Percentiles rank a stretch among this genome's conserved stretches.
Evolutionary conservation across 1,140 invertebrate species (phyloP).

Genomic region (Drosophila grimshawi): DNA sequence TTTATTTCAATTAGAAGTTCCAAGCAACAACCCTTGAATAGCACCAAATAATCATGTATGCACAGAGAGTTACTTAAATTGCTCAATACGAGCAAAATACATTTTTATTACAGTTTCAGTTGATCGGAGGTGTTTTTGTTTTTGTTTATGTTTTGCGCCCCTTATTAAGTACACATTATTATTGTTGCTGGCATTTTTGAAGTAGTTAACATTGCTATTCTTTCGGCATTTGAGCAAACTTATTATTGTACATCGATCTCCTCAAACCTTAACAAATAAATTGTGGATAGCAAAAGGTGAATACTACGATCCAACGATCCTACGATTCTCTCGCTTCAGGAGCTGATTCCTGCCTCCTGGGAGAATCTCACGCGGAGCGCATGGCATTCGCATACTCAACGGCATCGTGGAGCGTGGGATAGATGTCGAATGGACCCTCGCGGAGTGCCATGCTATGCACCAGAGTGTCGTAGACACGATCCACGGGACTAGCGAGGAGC

Average conservation of each 20-base stretch:
- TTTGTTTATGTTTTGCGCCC: slow-evolving; percentile 19
- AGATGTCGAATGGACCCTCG: slow-evolving; percentile 80
- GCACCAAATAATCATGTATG: not conserved
- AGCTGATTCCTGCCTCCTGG: slow-evolving; percentile 9
- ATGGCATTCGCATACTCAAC: slow-evolving; percentile 79
- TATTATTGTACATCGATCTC: slow-evolving; percentile 49
- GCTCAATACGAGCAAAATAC: slow-evolving; percentile 2
- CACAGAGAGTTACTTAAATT: not conserved
- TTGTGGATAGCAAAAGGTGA: slow-evolving; percentile 25
- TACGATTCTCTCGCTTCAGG: slow-evolving; percentile 44
- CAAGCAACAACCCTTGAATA: not conserved
- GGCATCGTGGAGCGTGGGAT: slow-evolving; percentile 80
- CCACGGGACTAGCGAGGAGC: slow-evolving; percentile 69
- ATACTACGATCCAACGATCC: slow-evolving; percentile 44
- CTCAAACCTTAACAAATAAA: slow-evolving; percentile 43
- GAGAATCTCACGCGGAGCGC: slow-evolving; percentile 67
- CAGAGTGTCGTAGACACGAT: slow-evolving; percentile 80
- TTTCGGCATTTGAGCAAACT: slow-evolving; percentile 33
- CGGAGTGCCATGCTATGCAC: slow-evolving; percentile 79
- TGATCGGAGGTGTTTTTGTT: slow-evolving; percentile 39
- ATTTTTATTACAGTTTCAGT: slow-evolving; percentile 40
- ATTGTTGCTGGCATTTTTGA: slow-evolving; percentile 48
- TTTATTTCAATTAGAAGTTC: not conserved
- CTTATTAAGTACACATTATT: slow-evolving; percentile 59
- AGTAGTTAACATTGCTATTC: slow-evolving; percentile 39